Base-by-base conservation (phyloP, 2,888 invertebrate genomes). In the Limnephilus auricula region DNA sequence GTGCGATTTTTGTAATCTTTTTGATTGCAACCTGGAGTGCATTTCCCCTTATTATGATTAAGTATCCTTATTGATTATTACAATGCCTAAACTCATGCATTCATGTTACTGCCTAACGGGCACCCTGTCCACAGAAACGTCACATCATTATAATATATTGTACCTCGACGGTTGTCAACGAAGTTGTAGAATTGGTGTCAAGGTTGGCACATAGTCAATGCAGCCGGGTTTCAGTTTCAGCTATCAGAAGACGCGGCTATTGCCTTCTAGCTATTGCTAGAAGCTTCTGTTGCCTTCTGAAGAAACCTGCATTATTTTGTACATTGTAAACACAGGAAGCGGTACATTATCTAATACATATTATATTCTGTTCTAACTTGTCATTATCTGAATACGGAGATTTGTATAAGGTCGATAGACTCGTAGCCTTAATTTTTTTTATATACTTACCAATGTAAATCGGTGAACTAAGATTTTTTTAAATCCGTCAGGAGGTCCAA, bases 171-270 rank as follows among this genome's bases (percentile, higher is more conserved):
- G 25, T 37, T 82, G 82, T 82, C 82, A 82, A 82, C 82, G 34
- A 32, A 82, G 34, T 82, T 82, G 25, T 18, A 34, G 34, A 82
- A 82, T 82, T 82, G 25, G 34, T 82, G 82, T 82, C 82, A 82
- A 82, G 82, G 82, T 82, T 32, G 82, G 10, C 12, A 6, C 25
- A 65, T 65, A 25, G 25, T 65, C 18, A 65, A 25, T 65, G 65
- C 65, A 65, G 65, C 9, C 65, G n/a, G 65, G 25, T 65, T 65
- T 65, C 25, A n/a, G 65, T n/a, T 65, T n/a, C n/a, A 65, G n/a
- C 4, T 34, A 2, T 34, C 40, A 65, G n/a, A 65, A 65, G 25
- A 65, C 6, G 0, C 65, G n/a, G 25, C 25, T 9, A 25, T 25
- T 9, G 25, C 65, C n/a, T n/a, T n/a, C n/a, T n/a, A 65, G 25